Evolutionary conservation across 2,888 invertebrate species (phyloP), one percentile per base, ranked within the genome.

Genomic region (Lepeophtheirus nordmannii): DNA sequence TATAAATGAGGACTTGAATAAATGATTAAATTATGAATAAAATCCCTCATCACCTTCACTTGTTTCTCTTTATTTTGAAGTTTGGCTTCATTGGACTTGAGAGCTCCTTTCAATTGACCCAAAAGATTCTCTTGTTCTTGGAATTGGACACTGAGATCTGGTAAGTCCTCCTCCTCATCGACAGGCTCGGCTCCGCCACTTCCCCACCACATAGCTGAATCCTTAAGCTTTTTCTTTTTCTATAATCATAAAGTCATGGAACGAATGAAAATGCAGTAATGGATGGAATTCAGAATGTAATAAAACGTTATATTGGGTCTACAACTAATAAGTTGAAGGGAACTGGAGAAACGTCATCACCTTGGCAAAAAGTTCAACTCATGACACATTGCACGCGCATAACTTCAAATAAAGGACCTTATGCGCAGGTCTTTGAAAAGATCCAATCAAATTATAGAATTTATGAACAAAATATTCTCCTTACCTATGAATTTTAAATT

Each of bases 111-210:
- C 17, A 67, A 56, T 14, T 67, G 64, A 22, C 64, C 62, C 53
- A 67, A 59, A 12, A 67, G 64, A 23, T 64, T 57, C 20, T 67
- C 64, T 40, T 67, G 67, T 40, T 41, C 39, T 5, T 56, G 39
- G 40, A 67, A 67, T 53, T 67, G 67, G n/a, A 64, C 64, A 17
- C 64, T 58, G n/a, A 67, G 41, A 17, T 67, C 64, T 20, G 41
- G 46, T 37, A 64, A 46, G 10, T 67, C 67, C 20, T 22, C 40
- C 3, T 38, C 62, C 23, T 56, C 63, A 8, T 40, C 46, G 14
- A 37, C 17, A 10, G 41, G 56, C 53, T 53, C 63, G 5, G 22
- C 63, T 20, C 63, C 63, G 17, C 57, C 53, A 3, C 23, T 40
- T 8, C 63, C 41, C 63, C 63, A 63, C 63, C 63, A 63, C 63